A percentile compares a stretch with the other conserved stretches of the same genome.
phyloP scores from a whole-genome alignment of 2,113 vertebrate species.

The Datnioides undecimradiatus region DNA sequence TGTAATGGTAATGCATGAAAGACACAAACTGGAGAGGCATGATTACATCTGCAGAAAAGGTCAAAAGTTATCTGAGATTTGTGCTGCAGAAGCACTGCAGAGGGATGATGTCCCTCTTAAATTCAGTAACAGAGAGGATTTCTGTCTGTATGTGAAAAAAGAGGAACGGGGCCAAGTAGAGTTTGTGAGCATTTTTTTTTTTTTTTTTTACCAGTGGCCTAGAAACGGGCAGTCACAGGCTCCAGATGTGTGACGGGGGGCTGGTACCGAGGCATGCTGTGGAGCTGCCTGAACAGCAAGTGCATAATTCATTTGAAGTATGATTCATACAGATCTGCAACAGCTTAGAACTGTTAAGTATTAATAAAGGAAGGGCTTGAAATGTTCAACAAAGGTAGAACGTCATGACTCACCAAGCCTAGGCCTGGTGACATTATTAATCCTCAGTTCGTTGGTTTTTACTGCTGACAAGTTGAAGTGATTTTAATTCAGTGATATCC shows the following conservation, averaged over 20 bases:
- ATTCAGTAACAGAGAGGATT: slow-evolving; percentile 12
- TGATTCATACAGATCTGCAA: slow-evolving; percentile 55
- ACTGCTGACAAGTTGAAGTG: slow-evolving; percentile 3
- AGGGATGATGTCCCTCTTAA: background rate
- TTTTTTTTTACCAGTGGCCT: slow-evolving; percentile 21
- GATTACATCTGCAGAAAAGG: background rate
- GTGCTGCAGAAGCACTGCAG: background rate
- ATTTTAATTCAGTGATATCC: slow-evolving; percentile 43
- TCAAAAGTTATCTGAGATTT: background rate
- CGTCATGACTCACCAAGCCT: slow-evolving; percentile 24
- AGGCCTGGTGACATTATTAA: background rate
- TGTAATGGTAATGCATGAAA: background rate
- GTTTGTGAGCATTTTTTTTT: slow-evolving; percentile 21
- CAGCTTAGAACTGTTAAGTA: slow-evolving; percentile 58
- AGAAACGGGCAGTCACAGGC: slow-evolving; percentile 41
- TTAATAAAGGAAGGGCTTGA: slow-evolving; percentile 54
- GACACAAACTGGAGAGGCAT: background rate
- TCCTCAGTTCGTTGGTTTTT: slow-evolving; percentile 16
- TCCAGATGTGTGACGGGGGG: slow-evolving; percentile 46
- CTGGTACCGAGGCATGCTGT: slow-evolving; percentile 29
- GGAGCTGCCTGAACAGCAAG: slow-evolving; percentile 25
- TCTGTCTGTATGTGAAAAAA: slow-evolving; percentile 5
- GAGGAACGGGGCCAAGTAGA: background rate
- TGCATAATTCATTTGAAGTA: slow-evolving; percentile 62
- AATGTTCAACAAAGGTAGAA: slow-evolving; percentile 41